Conservation (phyloP, 2,888 invertebrate species). For the Acronicta leporina region DNA sequence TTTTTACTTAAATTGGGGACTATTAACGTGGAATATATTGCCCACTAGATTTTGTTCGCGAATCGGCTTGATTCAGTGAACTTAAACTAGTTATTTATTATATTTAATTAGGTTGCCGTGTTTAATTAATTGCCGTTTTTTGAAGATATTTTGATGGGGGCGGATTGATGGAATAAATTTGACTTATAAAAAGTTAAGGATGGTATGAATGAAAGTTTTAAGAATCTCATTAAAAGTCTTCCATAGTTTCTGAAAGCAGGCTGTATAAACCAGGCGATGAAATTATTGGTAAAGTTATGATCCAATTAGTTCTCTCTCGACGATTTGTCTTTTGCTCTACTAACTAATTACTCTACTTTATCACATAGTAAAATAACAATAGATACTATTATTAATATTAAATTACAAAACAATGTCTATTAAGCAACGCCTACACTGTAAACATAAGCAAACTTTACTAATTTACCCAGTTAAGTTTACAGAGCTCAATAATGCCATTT, state of each 20-base stretch:
- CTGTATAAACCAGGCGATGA: conserved; percentile 5
- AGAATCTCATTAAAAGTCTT: conserved; percentile 37
- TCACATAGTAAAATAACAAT: neutral
- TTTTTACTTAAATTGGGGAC: conserved; percentile 32
- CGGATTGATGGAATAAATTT: conserved; percentile 9
- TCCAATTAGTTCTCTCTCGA: conserved; percentile 9
- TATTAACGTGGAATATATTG: conserved; percentile 48
- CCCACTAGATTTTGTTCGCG: conserved; percentile 25
- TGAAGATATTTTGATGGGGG: conserved; percentile 14
- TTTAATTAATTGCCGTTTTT: too few species aligned
- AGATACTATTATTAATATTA: conserved; percentile 25
- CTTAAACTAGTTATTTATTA: conserved; percentile 16
- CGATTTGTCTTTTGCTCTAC: conserved; percentile 1
- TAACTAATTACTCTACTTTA: too few species aligned
- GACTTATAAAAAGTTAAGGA: conserved; percentile 12
- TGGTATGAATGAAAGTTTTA: conserved; percentile 18
- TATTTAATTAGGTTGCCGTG: conserved; percentile 8
- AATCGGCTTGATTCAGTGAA: conserved; percentile 10
- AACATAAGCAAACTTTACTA: conserved; percentile 50
- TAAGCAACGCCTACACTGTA: conserved; percentile 29
- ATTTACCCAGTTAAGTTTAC: conserved; percentile 50
- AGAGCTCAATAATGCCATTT: conserved; percentile 43
- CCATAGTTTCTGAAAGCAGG: conserved; percentile 30
- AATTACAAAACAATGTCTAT: conserved; percentile 43
- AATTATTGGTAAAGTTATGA: conserved; percentile 31